Base-by-base conservation (phyloP, 1,140 invertebrate genomes). In the Ditylenchus dipsaci region DNA sequence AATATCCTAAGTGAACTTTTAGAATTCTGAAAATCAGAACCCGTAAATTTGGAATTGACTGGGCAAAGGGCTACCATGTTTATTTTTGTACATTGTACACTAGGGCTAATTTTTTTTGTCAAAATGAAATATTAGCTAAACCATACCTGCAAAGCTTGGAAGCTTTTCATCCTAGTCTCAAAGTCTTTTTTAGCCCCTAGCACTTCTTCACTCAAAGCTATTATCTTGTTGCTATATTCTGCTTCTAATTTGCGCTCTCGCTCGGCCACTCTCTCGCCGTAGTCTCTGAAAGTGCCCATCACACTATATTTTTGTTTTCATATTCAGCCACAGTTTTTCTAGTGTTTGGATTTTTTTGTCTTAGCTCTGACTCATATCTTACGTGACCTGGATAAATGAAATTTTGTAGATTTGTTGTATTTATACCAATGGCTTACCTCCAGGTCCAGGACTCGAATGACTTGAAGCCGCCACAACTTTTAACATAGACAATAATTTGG, bases 251-350 rank as follows among this genome's bases (percentile, higher is more conserved):
- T 82, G 43, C 81, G 59, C 61, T 81, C 80, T 38, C 80, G 38
- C 67, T 81, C 80, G n/a, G 76, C 74, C 11, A 81, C 81, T 45
- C 76, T 59, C 59, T 83, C 80, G 26, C 78, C 67, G 63, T 82
- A 81, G 63, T 81, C 80, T 47, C 73, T 77, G 71, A 81, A 81
- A 15, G 78, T 79, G 5, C 80, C 80, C 77, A 81, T 79, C 0
- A 81, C 80, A 61, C 75, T 81, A 43, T 72, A 80, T 63, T 81
- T 81, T 68, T 81, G 80, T 21, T 76, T 73, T 81, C 80, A 68
- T 81, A 81, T 63, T 82, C 80, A 9, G 81, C 80, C 17, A 81
- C 80, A 29, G 78, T 81, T 38, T 81, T 68, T 81, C 80, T 8
- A 81, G 43, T 11, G 68, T 73, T 63, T 81, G 80, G 23, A 81